Conservation (phyloP, 1,140 invertebrate species). For the Diabrotica virgifera region DNA sequence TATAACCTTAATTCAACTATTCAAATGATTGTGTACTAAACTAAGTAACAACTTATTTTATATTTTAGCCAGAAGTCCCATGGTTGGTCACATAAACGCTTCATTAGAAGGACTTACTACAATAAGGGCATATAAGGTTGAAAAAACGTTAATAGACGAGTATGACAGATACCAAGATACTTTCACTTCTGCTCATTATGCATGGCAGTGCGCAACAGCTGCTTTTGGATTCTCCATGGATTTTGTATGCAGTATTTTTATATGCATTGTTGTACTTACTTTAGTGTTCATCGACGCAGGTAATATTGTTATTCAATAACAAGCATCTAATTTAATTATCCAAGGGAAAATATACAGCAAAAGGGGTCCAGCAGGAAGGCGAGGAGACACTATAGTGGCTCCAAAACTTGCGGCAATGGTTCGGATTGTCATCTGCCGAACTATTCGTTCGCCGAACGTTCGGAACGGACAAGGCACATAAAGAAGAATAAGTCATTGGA, state of each 20-base stretch:
- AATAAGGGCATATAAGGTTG: constrained; percentile 77
- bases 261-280: constrained; percentile 51
- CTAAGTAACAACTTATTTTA: constrained; percentile 46
- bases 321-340: too few relatives aligned
- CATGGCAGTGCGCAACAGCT: constrained; percentile 58
- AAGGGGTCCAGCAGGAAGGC: too few relatives aligned
- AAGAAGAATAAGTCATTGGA: too few relatives aligned
- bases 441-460: too few relatives aligned
- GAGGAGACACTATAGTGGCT: too few relatives aligned
- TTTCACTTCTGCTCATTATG: constrained; percentile 63
- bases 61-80: constrained; percentile 52
- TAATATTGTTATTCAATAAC: constrained; percentile 36
- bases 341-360: too few relatives aligned
- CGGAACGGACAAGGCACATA: too few relatives aligned
- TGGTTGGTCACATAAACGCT: constrained; percentile 66
- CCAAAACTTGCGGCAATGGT: too few relatives aligned
- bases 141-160: constrained; percentile 72
- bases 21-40: background rate
- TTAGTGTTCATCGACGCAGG: constrained; percentile 48
- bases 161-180: constrained; percentile 76
- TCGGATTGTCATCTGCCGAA: too few relatives aligned
- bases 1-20: background rate
- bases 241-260: constrained; percentile 51
- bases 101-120: constrained; percentile 74
- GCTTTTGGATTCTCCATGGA: constrained; percentile 70